Percentiles rank a stretch among this genome's conserved stretches.
Conservation (phyloP, 2,888 invertebrate genomes). For the Ophion slaviceki region DNA sequence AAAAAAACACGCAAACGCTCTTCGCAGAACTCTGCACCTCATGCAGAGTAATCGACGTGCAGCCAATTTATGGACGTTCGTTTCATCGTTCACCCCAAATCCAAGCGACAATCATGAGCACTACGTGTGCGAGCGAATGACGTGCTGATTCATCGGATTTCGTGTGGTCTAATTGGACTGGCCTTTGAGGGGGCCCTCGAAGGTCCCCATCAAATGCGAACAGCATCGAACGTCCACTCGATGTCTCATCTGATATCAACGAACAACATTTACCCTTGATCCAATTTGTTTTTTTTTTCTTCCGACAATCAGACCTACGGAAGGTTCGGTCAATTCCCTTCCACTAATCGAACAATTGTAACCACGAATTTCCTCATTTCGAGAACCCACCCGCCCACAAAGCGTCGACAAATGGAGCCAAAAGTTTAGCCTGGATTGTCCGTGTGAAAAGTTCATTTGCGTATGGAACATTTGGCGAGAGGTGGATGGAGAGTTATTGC, state of each 20-base stretch:
- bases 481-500: constrained; percentile 11
- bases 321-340: background rate
- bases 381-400: background rate
- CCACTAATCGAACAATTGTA: background rate
- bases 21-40: too few species aligned
- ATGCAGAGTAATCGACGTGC: background rate
- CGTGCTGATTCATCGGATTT: background rate
- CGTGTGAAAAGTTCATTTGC: background rate
- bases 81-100: background rate
- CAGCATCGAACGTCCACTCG: background rate
- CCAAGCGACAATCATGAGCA: background rate
- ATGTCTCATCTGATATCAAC: background rate
- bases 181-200: background rate
- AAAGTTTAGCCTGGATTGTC: background rate
- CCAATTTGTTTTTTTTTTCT: background rate
- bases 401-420: background rate
- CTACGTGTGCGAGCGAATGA: background rate
- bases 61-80: background rate
- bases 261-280: background rate
- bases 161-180: background rate
- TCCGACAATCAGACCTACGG: background rate
- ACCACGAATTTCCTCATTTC: background rate
- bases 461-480: background rate
- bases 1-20: too few species aligned
- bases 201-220: background rate